Evolutionary conservation across 2,113 vertebrate species (phyloP).

Genomic region (Centropus bengalensis): DNA sequence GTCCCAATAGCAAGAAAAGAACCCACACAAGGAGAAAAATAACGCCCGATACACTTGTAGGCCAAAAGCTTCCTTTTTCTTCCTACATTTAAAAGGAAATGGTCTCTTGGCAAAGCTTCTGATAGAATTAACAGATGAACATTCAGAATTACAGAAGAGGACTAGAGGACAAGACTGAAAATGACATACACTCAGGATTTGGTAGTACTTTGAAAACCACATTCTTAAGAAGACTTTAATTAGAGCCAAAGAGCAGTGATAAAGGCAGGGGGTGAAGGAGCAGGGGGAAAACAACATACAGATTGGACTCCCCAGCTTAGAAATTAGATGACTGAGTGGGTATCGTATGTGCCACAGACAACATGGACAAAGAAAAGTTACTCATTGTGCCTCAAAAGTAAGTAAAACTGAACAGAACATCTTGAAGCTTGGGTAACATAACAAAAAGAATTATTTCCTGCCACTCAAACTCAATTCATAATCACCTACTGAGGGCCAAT

Average conservation of each 20-base stretch:
- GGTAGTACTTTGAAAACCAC: not conserved
- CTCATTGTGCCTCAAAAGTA: not conserved
- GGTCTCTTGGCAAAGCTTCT: not conserved
- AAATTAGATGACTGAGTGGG: not conserved
- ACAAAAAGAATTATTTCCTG: not conserved
- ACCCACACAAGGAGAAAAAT: not conserved
- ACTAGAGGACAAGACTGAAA: not conserved
- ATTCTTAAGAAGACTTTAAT: not conserved
- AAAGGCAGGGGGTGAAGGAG: not conserved
- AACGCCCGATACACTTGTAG: not conserved
- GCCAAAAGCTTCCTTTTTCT: not conserved
- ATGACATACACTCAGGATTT: not conserved
- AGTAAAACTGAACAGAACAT: not conserved
- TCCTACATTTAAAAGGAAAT: not conserved
- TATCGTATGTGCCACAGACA: not conserved
- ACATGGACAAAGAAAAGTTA: not conserved
- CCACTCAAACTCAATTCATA: not conserved
- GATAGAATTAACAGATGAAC: not conserved
- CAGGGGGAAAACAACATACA: not conserved
- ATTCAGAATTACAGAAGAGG: not conserved
- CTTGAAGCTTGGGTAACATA: not conserved
- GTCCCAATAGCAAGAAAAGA: not conserved
- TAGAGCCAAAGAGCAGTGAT: not conserved
- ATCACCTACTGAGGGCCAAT: not conserved
- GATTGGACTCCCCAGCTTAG: not conserved